Evolutionary conservation across 2,888 invertebrate species (phyloP), one percentile per base, ranked within the genome.

Genomic region (Cosmia pyralina): DNA sequence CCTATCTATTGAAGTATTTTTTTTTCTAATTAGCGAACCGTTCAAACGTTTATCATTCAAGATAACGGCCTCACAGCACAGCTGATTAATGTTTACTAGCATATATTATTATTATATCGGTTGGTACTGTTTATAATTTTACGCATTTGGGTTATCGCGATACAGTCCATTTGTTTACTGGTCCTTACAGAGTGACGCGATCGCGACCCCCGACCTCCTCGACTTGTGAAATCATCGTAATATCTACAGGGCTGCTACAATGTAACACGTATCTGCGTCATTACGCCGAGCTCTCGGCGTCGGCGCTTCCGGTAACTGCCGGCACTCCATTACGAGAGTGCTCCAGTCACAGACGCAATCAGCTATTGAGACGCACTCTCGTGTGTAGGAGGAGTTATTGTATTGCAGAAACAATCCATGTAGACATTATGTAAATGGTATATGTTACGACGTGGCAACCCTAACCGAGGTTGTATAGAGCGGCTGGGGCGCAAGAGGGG

Each of bases 391-490:
- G 55, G 58, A 70, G 72, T 74, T 76, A 81, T 81, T 79, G 74
- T 81, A 84, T 75, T 84, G 77, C 77, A 72, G 72, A 67, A 76
- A 76, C 71, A 81, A 74, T 74, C 71, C 64, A 75, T 79, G 72
- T 75, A 78, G 53, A 73, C 70, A 80, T 82, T 85, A 86, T 84
- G 84, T 84, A 87, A 91, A 90, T 87, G 72, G 81, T 76, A 78
- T 79, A 83, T 81, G 81, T 79, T 83, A 77, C 84, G 87, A 87
- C 85, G 85, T 87, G 90, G 84, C 92, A 92, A 86, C 93, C 93
- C 93, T 93, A 90, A 79, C 82, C 88, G 88, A 90, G 94, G 93
- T 92, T 92, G 93, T 93, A 92, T 93, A 90, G 92, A 89, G 90
- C 90, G 90, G 69, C 82, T 75, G 81, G 80, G 75, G 84, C 68